Evolutionary conservation across 2,797 vertebrate species (phyloP), one percentile per base, ranked within the genome.

Genomic region (Sternotherus odoratus): DNA sequence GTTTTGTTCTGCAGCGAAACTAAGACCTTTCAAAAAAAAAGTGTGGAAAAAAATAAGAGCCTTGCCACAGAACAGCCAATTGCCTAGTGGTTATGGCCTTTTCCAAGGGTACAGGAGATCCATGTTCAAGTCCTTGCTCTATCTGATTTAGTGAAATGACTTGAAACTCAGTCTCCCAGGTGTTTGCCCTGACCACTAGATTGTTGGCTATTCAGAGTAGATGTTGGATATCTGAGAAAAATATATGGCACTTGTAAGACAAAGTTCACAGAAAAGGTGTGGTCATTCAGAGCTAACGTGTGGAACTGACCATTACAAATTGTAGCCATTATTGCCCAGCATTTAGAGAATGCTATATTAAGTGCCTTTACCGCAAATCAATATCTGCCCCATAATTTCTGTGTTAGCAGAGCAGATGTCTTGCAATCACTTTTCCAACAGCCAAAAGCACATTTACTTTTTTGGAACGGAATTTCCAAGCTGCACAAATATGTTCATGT

Each of bases 401-500:
- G 12, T 28, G 30, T 48, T 88, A 75, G 43, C 56, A 72, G 50
- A 93, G 86, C 30, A 93, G 33, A 88, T 0, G 2, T 48, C 23
- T 48, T 19, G 7, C 19, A 3, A 83, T 87, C 39, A 91, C 49
- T 82, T 60, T 96, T 94, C 88, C 50, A 63, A 6, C 77, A 90
- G 87, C 81, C 26, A 95, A 95, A 80, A 92, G 26, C 26, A 57
- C 50, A 48, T 91, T 95, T 95, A 56, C 28, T 79, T 12, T 77
- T 91, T 63, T 46, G 56, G 39, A 72, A 89, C 89, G 79, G 63
- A 93, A 88, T 89, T 96, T 95, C 84, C 81, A 93, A 87, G 82
- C 56, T 74, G 69, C 82, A 56, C 49, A 94, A 86, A 95, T 94
- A 95, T 85, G 85, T 50, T 95, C 36, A 84, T 95, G 85, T 13